Evolutionary conservation across 2,113 vertebrate species (phyloP).

Genomic region (Passer domesticus): DNA sequence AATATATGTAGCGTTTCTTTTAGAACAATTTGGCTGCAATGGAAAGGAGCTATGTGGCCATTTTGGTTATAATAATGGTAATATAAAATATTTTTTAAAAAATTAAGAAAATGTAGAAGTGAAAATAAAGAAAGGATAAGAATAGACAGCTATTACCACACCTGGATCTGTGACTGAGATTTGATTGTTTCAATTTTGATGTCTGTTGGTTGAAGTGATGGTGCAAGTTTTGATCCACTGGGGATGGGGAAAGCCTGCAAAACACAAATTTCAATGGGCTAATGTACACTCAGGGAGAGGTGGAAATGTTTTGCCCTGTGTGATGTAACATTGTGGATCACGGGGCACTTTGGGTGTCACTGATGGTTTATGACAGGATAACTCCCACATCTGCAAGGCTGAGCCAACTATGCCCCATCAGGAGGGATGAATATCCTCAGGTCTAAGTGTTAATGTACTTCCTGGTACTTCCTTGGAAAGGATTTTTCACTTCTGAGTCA

Average conservation of each 20-base stretch:
- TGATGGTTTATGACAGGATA: background rate
- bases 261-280: background rate
- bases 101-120: background rate
- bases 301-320: background rate
- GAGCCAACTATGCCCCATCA: background rate
- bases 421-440: background rate
- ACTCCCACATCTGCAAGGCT: background rate
- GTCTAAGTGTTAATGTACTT: background rate
- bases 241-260: background rate
- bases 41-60: background rate
- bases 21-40: background rate
- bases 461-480: background rate
- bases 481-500: background rate
- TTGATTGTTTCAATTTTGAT: background rate
- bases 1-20: background rate
- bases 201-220: background rate
- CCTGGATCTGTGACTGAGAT: background rate
- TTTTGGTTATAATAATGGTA: background rate
- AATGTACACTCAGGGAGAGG: background rate
- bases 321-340: background rate
- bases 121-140: background rate
- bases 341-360: accelerated
- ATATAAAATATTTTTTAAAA: background rate
- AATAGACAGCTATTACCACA: background rate
- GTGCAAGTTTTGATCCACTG: background rate